A percentile compares a stretch with the other conserved stretches of the same genome.
Evolutionary conservation across 2,113 vertebrate species (phyloP).

Genomic region (Struthio camelus): DNA sequence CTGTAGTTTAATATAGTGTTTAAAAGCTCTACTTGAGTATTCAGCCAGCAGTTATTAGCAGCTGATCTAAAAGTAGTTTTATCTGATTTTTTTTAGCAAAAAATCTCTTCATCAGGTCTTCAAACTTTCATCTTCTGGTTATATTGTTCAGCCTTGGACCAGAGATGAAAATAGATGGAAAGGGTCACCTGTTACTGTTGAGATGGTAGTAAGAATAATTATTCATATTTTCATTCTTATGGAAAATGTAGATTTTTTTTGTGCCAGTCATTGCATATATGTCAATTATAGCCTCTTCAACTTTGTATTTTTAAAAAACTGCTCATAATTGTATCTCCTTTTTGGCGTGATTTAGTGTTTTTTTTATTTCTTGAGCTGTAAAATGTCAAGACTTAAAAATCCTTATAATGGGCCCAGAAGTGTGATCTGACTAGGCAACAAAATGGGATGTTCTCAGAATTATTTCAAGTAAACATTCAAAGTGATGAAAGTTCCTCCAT

Average conservation of each 20-base stretch:
- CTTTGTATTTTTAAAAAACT: too few relatives aligned
- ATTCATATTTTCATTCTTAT: neutral
- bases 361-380: neutral
- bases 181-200: neutral
- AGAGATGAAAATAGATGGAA: neutral
- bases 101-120: neutral
- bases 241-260: neutral
- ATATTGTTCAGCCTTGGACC: neutral
- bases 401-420: neutral
- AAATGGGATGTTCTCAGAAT: neutral
- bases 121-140: neutral
- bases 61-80: neutral
- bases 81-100: too few relatives aligned
- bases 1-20: slow-evolving; percentile 6
- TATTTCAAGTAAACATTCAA: neutral
- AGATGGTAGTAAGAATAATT: neutral
- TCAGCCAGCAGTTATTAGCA: neutral
- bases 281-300: neutral
- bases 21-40: slow-evolving; percentile 5
- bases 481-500: neutral
- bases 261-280: neutral
- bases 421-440: neutral
- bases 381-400: neutral
- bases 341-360: neutral
- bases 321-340: neutral